Conservation (phyloP, 2,888 invertebrate genomes). For the Cheilosia vulpina region DNA sequence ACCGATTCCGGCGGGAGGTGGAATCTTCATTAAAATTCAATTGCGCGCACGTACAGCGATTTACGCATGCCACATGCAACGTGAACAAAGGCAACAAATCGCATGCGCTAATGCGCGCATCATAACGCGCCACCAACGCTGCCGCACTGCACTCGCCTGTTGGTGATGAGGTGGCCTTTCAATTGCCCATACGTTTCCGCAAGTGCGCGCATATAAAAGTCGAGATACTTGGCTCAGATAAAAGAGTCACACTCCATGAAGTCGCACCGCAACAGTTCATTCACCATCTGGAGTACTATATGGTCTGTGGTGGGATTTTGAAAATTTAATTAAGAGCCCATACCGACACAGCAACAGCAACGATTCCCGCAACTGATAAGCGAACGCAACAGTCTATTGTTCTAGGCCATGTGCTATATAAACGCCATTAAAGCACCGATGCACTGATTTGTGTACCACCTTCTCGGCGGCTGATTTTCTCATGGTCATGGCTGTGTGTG, state of each 20-base stretch:
- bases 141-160: slow-evolving; percentile 4
- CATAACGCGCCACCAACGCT: slow-evolving; percentile 72
- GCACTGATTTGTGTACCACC: slow-evolving; percentile 17
- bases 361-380: slow-evolving; percentile 51
- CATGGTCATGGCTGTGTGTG: slow-evolving; percentile 62
- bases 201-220: slow-evolving; percentile 67
- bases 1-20: slow-evolving; percentile 40
- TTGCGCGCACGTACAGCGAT: slow-evolving; percentile 75
- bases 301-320: slow-evolving; percentile 51
- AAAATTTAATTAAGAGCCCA: slow-evolving; percentile 74
- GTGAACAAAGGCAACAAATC: slow-evolving; percentile 75
- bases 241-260: slow-evolving; percentile 73
- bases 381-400: slow-evolving; percentile 60
- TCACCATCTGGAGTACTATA: slow-evolving; percentile 64
- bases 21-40: slow-evolving; percentile 75
- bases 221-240: slow-evolving; percentile 56
- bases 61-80: slow-evolving; percentile 76
- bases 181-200: slow-evolving; percentile 74
- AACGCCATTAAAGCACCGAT: slow-evolving; percentile 38
- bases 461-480: slow-evolving; percentile 32
- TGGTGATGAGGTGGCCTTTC: slow-evolving; percentile 61
- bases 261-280: slow-evolving; percentile 60
- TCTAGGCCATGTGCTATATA: slow-evolving; percentile 68
- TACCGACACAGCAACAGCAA: background rate
- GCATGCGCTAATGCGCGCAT: slow-evolving; percentile 74